Evolutionary conservation across 2,113 vertebrate genomes (phyloP).

Genomic region (Hirundichthys speculiger): DNA sequence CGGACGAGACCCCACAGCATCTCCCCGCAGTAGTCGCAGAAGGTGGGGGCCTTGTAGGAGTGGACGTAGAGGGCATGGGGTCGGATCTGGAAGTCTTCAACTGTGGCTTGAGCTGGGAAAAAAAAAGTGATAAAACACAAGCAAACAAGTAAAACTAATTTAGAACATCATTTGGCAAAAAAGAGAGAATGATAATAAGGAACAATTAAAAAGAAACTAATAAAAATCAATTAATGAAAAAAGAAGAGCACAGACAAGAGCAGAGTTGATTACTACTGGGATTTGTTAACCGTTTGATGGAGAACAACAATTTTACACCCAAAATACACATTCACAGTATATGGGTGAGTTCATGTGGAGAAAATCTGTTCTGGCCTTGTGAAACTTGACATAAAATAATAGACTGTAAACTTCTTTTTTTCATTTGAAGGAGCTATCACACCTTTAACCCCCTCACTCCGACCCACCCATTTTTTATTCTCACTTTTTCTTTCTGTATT

Average conservation of each 20-base stretch:
- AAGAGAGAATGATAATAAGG: not conserved
- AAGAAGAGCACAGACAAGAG: not conserved
- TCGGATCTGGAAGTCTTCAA: slow-evolving; percentile 99
- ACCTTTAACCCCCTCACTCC: no score
- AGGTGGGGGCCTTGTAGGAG: slow-evolving; percentile 98
- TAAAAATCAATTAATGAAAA: not conserved
- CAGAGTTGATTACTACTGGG: not conserved
- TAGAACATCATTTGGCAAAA: slow-evolving; percentile 5
- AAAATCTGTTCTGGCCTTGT: no score
- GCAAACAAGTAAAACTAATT: slow-evolving; percentile 12
- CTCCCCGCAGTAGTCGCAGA: slow-evolving; percentile 99
- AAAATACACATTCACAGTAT: no score
- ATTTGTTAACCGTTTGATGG: not conserved
- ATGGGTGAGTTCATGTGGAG: no score
- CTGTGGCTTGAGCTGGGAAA: slow-evolving; percentile 91
- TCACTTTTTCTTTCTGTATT: no score
- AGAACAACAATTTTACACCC: no score
- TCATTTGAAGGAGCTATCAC: no score
- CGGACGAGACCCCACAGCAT: slow-evolving; percentile 99
- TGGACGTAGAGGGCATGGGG: slow-evolving; percentile 97
- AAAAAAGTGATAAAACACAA: slow-evolving; percentile 54
- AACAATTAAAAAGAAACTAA: not conserved
- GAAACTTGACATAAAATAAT: no score
- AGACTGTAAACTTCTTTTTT: no score
- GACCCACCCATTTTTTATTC: no score